These are phyloP conservation scores for Oryzias woworae DNA, from an alignment of 2,113 vertebrate genomes.

Conservation along the genomic window DNA sequence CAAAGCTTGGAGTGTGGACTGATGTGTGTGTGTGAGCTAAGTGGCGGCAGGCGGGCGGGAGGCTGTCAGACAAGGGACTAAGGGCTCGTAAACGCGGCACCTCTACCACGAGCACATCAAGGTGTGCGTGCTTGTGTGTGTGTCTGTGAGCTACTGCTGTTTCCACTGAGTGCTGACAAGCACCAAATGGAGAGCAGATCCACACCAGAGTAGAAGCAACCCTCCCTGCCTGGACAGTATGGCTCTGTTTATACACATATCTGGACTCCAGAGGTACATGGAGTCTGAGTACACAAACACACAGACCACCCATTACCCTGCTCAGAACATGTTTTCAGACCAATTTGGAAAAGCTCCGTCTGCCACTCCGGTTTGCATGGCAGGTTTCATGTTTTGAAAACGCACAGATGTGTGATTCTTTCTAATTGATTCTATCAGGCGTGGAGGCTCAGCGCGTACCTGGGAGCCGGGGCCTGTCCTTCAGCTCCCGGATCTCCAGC, in stretches of 20 bases:
- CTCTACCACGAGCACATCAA: slow-evolving; percentile 66
- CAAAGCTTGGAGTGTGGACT: slow-evolving; percentile 63
- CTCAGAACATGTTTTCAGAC: slow-evolving; percentile 15
- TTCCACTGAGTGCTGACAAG: slow-evolving; percentile 69
- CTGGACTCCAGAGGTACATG: slow-evolving; percentile 44
- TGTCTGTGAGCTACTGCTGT: slow-evolving; percentile 62
- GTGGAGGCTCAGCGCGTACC: slow-evolving; percentile 64
- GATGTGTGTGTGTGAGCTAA: slow-evolving; percentile 57
- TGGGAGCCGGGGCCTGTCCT: slow-evolving; percentile 84
- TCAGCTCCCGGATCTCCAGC: slow-evolving; percentile 90
- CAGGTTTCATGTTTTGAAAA: too few relatives aligned
- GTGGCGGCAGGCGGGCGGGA: slow-evolving; percentile 76
- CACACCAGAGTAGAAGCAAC: slow-evolving; percentile 59
- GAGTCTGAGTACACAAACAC: slow-evolving; percentile 36
- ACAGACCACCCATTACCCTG: slow-evolving; percentile 55
- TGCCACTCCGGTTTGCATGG: too few relatives aligned
- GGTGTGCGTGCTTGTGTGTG: slow-evolving; percentile 50
- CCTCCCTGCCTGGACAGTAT: slow-evolving; percentile 60
- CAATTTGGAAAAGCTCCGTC: neutral
- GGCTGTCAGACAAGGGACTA: slow-evolving; percentile 69
- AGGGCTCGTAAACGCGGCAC: slow-evolving; percentile 74
- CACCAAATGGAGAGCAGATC: slow-evolving; percentile 61
- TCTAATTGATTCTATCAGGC: neutral
- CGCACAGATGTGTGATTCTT: too few relatives aligned
- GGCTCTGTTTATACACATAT: slow-evolving; percentile 62